phyloP scores from a whole-genome alignment of 37 sponge, comb jelly and placozoan species.

The Trichoplax adhaerens region DNA sequence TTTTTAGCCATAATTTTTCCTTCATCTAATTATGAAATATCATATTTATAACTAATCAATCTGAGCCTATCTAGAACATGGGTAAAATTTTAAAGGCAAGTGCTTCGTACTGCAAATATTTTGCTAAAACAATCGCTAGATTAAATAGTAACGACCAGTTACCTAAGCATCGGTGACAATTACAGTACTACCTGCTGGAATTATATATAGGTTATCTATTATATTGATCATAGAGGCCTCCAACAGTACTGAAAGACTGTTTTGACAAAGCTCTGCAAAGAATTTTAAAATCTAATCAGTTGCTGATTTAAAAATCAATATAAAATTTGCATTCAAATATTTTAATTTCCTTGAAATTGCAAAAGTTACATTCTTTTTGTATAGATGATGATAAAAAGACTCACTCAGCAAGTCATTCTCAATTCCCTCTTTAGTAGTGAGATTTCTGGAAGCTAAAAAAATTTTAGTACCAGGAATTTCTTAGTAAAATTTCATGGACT shows the following conservation, averaged over 20 bases:
- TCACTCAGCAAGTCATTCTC: conserved; percentile 68
- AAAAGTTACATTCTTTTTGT: too few species aligned
- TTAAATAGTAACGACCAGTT: too few species aligned
- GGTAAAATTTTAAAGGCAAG: too few species aligned
- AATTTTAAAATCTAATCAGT: background rate
- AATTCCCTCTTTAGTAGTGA: conserved; percentile 18
- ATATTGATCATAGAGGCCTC: conserved; percentile 40
- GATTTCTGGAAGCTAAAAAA: conserved; percentile 40
- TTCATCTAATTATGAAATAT: conserved; percentile 25
- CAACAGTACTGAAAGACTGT: conserved; percentile 49
- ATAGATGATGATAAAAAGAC: background rate
- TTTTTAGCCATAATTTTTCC: conserved; percentile 92
- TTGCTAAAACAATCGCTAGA: too few species aligned
- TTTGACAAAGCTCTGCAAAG: conserved; percentile 56
- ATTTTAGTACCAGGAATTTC: background rate
- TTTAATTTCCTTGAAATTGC: too few species aligned
- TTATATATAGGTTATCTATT: conserved; percentile 44
- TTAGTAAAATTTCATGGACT: background rate
- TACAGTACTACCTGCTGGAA: conserved; percentile 44
- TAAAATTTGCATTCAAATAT: too few species aligned
- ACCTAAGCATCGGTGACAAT: too few species aligned
- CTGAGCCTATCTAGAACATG: background rate
- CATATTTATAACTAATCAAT: background rate
- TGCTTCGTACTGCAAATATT: too few species aligned
- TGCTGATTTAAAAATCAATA: too few species aligned